These are phyloP conservation scores for Drosophila kepulauana DNA, from an alignment of 1,140 invertebrate species.

Conservation along the genomic window DNA sequence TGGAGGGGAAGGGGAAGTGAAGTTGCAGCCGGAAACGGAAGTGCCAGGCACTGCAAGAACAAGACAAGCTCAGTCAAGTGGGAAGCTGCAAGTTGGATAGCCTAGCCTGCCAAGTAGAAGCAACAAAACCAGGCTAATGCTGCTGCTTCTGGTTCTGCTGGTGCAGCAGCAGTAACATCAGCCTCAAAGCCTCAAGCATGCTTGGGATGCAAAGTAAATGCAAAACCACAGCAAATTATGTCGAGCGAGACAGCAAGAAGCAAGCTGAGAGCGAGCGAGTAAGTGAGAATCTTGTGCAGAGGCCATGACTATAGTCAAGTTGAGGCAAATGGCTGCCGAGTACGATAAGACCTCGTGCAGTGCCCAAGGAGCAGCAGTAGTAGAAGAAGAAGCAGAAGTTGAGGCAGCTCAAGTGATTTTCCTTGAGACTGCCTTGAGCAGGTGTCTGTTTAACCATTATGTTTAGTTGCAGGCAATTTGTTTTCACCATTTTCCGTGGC, in stretches of 20 bases:
- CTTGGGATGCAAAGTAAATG: constrained; percentile 81
- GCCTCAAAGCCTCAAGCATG: constrained; percentile 69
- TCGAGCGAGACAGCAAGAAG: constrained; percentile 47
- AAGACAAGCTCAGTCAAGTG: constrained; percentile 58
- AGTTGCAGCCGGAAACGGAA: constrained; percentile 68
- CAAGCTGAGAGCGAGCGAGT: neutral
- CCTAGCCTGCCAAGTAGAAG: constrained; percentile 28
- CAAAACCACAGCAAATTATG: constrained; percentile 83
- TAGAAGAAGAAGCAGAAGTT: constrained; percentile 11
- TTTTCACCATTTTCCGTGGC: constrained; percentile 59
- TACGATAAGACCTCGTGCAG: constrained; percentile 13
- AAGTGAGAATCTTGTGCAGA: neutral
- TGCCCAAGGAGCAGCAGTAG: constrained; percentile 1
- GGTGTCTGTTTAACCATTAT: constrained; percentile 82
- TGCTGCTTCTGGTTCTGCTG: constrained; percentile 17
- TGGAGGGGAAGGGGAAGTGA: neutral
- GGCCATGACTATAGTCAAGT: constrained; percentile 34
- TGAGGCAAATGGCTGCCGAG: constrained; percentile 37
- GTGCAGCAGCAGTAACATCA: constrained; percentile 26
- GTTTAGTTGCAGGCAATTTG: constrained; percentile 83
- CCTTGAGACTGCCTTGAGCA: constrained; percentile 73
- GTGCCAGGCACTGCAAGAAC: constrained; percentile 60
- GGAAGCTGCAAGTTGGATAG: constrained; percentile 18
- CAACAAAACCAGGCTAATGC: constrained; percentile 31
- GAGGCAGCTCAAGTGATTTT: constrained; percentile 76